Conservation (phyloP, 1,140 invertebrate genomes). For the Eumaeus atala region DNA sequence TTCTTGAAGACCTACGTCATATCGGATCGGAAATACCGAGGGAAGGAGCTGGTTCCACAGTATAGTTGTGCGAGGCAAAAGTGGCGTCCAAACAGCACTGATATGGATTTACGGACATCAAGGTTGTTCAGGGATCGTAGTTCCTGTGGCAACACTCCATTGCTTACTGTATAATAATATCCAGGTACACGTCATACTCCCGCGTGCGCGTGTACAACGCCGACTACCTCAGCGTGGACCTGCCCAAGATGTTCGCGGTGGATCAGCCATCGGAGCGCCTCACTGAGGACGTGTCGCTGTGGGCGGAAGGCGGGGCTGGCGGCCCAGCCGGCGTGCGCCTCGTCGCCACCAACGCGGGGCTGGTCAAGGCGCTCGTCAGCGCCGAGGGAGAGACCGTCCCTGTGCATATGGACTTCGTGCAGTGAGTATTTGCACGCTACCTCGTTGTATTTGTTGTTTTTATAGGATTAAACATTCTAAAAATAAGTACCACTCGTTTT, state of each 20-base stretch:
- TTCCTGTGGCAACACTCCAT: too few relatives aligned
- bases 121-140: constrained; percentile 43
- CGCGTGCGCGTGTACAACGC: constrained; percentile 56
- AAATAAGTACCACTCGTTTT: too few relatives aligned
- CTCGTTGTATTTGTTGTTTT: too few relatives aligned
- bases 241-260: constrained; percentile 56
- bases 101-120: too few relatives aligned
- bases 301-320: constrained; percentile 41
- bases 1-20: too few relatives aligned
- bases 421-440: constrained; percentile 55
- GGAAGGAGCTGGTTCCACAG: too few relatives aligned
- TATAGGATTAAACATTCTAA: too few relatives aligned
- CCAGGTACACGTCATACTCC: constrained; percentile 55
- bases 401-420: constrained; percentile 58
- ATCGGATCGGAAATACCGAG: too few relatives aligned
- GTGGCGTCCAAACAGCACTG: too few relatives aligned
- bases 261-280: constrained; percentile 40
- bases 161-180: too few relatives aligned
- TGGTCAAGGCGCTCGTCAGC: constrained; percentile 45
- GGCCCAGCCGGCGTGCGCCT: constrained; percentile 30
- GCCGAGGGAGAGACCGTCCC: constrained; percentile 38
- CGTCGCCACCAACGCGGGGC: constrained; percentile 35
- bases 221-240: constrained; percentile 50
- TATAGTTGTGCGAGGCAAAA: too few relatives aligned
- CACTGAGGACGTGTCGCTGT: constrained; percentile 40